Base-by-base conservation (phyloP, 2,797 vertebrate species). In the Kryptolebias ocellatus region DNA sequence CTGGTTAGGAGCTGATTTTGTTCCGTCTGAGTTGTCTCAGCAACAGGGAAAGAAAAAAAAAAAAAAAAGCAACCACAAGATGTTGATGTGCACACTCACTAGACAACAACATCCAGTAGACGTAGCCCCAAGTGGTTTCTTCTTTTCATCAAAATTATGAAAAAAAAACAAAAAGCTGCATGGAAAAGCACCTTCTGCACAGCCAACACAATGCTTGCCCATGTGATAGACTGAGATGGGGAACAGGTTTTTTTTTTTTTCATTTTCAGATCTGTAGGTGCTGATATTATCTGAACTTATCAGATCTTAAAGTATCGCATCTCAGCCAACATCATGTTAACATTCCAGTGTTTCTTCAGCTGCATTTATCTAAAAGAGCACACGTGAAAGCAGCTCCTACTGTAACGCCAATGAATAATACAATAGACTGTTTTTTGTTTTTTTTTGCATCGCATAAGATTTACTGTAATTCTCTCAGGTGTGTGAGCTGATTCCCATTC, bases 231-330 rank as follows among this genome's bases (percentile, higher is more conserved):
- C 6, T 6, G 9, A 9, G 9, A 34, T 7, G 34, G 9, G 9
- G 9, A 34, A 34, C 34, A 34, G 6, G 6, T 34, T 34, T 34
- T 34, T 34, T 34, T 34, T 34, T 34, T 24, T 24, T 24, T 24
- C 20, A 1, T 24, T 24, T 2, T 24, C 20, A 24, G 20, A 34
- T 34, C 34, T 7, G 34, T 4, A 34, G 5, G 34, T 34, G 34
- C 34, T 34, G 34, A 34, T 34, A 8, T 34, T 6, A 44, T 63
- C 14, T 46, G 72, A 82, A 82, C 64, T 17, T 56, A 69, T 81
- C 77, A 72, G 54, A 60, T 73, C 59, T 70, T 66, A 31, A 24
- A 28, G 52, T 66, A 51, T 34, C 57, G 66, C 56, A 72, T 76
- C 65, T 69, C 3, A 0, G 17, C 52, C 51, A 53, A 56, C 39